Base-by-base conservation (phyloP, 1,140 invertebrate genomes). In the Acromyrmex echinatior region DNA sequence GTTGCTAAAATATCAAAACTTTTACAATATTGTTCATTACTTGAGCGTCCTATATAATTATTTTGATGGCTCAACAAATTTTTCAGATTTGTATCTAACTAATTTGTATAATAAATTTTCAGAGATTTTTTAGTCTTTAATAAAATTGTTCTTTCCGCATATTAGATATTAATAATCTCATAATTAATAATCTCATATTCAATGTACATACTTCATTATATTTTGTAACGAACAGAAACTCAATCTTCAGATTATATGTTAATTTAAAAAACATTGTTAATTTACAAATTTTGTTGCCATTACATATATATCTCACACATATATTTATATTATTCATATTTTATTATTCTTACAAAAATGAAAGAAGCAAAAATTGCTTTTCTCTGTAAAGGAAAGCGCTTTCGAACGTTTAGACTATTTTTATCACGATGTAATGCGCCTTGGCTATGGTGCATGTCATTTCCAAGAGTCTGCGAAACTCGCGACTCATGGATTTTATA, bases 401-500 rank as follows among this genome's bases (percentile, higher is more conserved):
- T 73, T 28, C 45, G 53, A 80, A 70, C 31, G 31, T 73, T 82
- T 73, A 16, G 14, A 14, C 21, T 45, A 39, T 78, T 63, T 63
- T 78, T 25, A 62, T 39, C 58, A 21, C 7, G 53, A 31, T 25
- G 51, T 28, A 14, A 65, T 49, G 25, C 31, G 35, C 10, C 14
- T 80, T 25, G 10, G 3, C 5, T 12, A 80, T 56, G 49, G 9
- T 80, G 79, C 68, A 14, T 68, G 25, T 82, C 21, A 60, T 82
- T 73, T 60, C 45, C 62, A 39, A 66, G 28, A 51, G 25, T 3
- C 35, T 58, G 35, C 51, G 16, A 81, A 7, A 70, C 49, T 56
- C 31, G 31, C 31, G 25, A 45, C 18, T 82, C 35, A 28, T 21
- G 21, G 25, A 76, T 84, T 82, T 84, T 58, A 58, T 39, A 76